Conservation (phyloP, 2,888 invertebrate genomes). For the Thecophora atra region DNA sequence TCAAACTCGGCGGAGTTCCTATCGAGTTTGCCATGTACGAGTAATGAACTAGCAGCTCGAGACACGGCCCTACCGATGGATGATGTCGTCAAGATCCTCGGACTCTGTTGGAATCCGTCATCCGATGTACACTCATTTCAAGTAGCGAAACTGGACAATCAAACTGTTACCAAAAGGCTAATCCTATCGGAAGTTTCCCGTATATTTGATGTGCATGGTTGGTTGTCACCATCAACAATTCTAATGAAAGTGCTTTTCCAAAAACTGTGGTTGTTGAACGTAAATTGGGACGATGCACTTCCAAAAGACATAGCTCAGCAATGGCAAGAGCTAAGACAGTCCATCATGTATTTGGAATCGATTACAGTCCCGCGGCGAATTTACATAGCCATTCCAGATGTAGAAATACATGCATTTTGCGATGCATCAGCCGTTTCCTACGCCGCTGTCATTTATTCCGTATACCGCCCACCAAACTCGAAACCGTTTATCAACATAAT, state of each 20-base stretch:
- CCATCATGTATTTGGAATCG: neutral
- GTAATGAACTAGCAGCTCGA: no score
- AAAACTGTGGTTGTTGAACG: neutral
- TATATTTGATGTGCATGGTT: neutral
- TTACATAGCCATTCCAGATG: no score
- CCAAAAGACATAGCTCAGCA: neutral
- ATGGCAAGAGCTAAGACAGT: neutral
- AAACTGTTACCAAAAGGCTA: neutral
- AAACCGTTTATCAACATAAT: neutral
- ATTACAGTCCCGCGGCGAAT: no score
- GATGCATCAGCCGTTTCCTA: no score
- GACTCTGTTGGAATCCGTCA: neutral
- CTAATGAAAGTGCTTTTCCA: neutral
- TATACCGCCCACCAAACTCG: no score
- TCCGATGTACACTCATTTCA: neutral
- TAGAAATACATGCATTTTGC: neutral
- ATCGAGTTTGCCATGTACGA: neutral
- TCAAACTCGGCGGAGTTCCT: neutral
- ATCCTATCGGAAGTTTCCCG: neutral
- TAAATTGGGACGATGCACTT: neutral
- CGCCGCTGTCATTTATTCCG: no score
- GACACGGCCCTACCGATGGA: neutral
- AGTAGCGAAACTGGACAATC: neutral
- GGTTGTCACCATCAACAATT: conserved; percentile 5
- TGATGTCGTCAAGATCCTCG: neutral